Evolutionary conservation across 1,140 invertebrate genomes (phyloP), one percentile per base, ranked within the genome.

Genomic region (Saccostrea cuccullata): DNA sequence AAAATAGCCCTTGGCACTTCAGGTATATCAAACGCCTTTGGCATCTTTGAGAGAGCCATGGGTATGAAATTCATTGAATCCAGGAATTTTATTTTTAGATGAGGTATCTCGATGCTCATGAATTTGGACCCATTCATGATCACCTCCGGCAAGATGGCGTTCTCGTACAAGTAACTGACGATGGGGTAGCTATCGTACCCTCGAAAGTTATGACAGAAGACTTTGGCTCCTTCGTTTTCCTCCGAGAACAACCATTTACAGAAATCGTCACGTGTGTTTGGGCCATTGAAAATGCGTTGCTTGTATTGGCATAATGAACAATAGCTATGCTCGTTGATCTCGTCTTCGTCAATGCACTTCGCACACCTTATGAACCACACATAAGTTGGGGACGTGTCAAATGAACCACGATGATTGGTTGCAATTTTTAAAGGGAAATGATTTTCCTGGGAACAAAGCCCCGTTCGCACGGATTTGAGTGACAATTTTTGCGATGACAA

Each of bases 321-420:
- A 11, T 83, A 82, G 20, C 55, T 87, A 15, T 47, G 77, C 23
- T 36, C 55, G 11, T 40, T 23, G 55, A 67, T 64, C 2, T 89
- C 58, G 8, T 87, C 58, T 40, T 86, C 30, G 12, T 87, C 9
- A 83, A 90, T 83, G 70, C 87, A 89, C 30, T 56, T 85, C 67
- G 86, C 90, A 90, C 20, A 90, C 87, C 86, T 87, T 90, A 73
- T 90, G 89, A 12, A 84, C 82, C 47, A 90, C 90, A 87, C 87
- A 90, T 47, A 90, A 23, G 83, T 90, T 90, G 70, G 88, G 86
- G 36, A 60, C 40, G 64, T 89, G 88, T 88, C 89, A 26, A 77
- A 87, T 20, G 88, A 58, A 55, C 90, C 87, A 56, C 20, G 55
- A 77, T 56, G 86, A 30, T 82, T 86, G 77, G 47, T 90, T 55